These are phyloP conservation scores for Chalcis sispes DNA, from an alignment of 2,888 invertebrate species.

Conservation along the genomic window DNA sequence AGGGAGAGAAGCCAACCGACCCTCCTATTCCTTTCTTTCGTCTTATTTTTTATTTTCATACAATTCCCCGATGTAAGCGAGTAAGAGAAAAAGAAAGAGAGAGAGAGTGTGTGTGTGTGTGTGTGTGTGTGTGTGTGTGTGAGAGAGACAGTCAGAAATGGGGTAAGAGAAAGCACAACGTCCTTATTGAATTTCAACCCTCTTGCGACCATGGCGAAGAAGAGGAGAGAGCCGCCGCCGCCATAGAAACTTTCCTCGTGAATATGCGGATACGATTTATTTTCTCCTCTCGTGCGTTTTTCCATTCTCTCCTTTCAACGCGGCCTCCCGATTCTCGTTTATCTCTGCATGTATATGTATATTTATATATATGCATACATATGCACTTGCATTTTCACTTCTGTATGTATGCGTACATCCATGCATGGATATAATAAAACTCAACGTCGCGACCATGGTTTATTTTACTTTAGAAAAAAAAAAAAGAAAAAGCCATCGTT, in stretches of 20 bases:
- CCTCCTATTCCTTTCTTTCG: not conserved
- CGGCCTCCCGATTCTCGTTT: not conserved
- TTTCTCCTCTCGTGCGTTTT: constrained; percentile 50
- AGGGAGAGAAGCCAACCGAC: not conserved
- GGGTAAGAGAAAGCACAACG: not conserved
- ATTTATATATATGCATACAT: not conserved
- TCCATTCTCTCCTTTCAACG: constrained; percentile 18
- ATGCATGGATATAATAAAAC: not conserved
- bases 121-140: not conserved
- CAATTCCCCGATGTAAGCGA: not conserved
- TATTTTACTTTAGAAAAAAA: constrained; percentile 49
- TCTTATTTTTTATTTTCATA: constrained; percentile 7
- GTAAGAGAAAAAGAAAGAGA: not conserved
- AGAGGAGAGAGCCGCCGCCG: constrained; percentile 13
- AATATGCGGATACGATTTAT: constrained; percentile 60
- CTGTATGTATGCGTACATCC: not conserved
- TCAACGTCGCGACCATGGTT: constrained; percentile 22
- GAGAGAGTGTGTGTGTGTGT: constrained; percentile 1
- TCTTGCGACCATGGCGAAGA: constrained; percentile 7
- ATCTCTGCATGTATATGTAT: not conserved
- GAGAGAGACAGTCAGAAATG: constrained; percentile 10
- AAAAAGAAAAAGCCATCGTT: constrained; percentile 55
- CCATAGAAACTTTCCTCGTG: constrained; percentile 57
- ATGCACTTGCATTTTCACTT: constrained; percentile 4
- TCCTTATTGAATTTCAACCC: constrained; percentile 57